Evolutionary conservation across 2,888 invertebrate species (phyloP), one percentile per base, ranked within the genome.

Genomic region (Gastrophysa polygoni): DNA sequence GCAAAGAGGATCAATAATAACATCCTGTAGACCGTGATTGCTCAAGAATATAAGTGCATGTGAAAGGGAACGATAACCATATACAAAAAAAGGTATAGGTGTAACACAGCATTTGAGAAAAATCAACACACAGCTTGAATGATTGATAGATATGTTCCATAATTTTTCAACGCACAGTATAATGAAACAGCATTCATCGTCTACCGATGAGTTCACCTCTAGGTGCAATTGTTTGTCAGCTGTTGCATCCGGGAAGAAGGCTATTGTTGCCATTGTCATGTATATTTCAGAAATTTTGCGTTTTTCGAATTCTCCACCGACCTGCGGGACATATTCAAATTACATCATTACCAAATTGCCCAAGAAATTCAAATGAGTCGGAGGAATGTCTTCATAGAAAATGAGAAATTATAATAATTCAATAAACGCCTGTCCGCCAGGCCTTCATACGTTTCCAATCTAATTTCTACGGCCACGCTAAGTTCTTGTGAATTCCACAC

Each of bases 311-410:
- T 54, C 24, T 51, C 18, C 18, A 2, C 5, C 43, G 28, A 43
- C 43, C 54, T 54, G 43, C 10, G 43, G 54, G 28, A 24, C 38
- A 29, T 38, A 20, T 44, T 43, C 38, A 43, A 28, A 24, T 54
- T 54, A 20, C 28, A 44, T 54, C 28, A 43, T 54, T 44, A 54
- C 44, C 28, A 16, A 54, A 54, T 54, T 52, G 38, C 16, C 28
- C 54, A 14, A 21, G 44, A 54, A 54, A 44, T 44, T 44, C 51
- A 51, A 51, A 51, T 51, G 17, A 51, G 51, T 51, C 17, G 43
- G 14, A 24, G 54, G 54, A 54, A 54, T 54, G 54, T 54, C 52
- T 54, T 54, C 43, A 54, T 54, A 21, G 24, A 34, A 54, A 38
- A 38, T 11, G n/a, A 4, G 14, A 38, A 10, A 38, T 38, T 38